Conservation (phyloP, 2,797 vertebrate species). For the Rallus crepitans region DNA sequence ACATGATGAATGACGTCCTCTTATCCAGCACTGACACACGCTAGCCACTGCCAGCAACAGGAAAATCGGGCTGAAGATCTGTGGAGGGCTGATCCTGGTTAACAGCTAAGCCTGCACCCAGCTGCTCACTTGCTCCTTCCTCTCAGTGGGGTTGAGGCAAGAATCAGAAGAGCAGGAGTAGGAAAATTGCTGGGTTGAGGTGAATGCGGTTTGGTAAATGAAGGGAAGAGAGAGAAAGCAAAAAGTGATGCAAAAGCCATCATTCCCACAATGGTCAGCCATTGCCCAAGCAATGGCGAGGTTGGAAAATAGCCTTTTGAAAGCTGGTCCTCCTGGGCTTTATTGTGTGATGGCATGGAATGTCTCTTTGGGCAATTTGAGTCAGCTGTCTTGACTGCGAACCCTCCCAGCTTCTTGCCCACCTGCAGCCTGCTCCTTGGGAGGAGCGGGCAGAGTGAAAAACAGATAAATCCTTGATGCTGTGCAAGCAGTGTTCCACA, state of each 20-base stretch:
- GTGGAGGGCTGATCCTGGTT: background rate
- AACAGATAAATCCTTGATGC: background rate
- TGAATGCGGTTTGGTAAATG: background rate
- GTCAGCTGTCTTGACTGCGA: background rate
- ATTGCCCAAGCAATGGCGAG: background rate
- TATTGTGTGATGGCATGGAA: background rate
- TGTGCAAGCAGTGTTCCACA: background rate
- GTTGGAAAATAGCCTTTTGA: background rate
- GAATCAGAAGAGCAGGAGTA: background rate
- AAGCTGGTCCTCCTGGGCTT: background rate
- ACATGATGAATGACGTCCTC: background rate
- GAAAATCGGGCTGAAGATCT: background rate
- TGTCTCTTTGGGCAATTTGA: background rate
- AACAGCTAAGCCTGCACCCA: background rate
- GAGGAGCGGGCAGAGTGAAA: background rate
- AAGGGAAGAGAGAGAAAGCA: background rate
- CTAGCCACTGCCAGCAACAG: background rate
- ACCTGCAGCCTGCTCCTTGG: background rate
- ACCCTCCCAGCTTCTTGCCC: background rate
- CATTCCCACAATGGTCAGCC: background rate
- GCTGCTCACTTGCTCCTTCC: accelerated
- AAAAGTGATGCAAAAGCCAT: background rate
- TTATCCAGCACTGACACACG: background rate
- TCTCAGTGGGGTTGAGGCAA: accelerated
- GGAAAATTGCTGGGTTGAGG: background rate